These are phyloP conservation scores for Bembecia ichneumoniformis DNA, from an alignment of 2,888 invertebrate species.

Conservation along the genomic window DNA sequence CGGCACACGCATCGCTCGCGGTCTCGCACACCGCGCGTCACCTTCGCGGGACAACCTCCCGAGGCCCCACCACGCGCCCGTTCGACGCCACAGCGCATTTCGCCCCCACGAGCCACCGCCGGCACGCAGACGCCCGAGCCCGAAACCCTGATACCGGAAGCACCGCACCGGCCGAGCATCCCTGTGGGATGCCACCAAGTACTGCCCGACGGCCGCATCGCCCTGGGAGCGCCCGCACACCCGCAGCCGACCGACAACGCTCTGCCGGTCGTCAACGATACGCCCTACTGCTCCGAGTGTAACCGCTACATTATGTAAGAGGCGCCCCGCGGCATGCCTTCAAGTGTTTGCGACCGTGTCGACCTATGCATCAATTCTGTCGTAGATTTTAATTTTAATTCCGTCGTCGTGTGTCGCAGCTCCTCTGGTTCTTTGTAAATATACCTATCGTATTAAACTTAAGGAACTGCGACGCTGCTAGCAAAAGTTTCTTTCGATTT, in stretches of 20 bases:
- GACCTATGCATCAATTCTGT: slow-evolving; percentile 57
- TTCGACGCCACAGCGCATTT: slow-evolving; percentile 31
- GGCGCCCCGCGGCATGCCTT: slow-evolving; percentile 59
- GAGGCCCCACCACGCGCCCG: slow-evolving; percentile 46
- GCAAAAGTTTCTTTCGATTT: background rate
- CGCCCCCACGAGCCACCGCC: slow-evolving; percentile 16
- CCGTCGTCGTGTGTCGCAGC: slow-evolving; percentile 31
- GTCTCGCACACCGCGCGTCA: slow-evolving; percentile 53
- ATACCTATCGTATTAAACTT: background rate
- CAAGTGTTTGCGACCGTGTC: slow-evolving; percentile 71
- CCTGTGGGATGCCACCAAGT: slow-evolving; percentile 70
- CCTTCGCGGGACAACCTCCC: slow-evolving; percentile 43
- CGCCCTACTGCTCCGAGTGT: slow-evolving; percentile 86
- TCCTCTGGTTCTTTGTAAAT: slow-evolving; percentile 14
- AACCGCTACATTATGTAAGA: slow-evolving; percentile 91
- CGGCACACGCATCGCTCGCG: slow-evolving; percentile 61
- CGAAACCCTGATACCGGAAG: slow-evolving; percentile 38
- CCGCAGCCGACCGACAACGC: slow-evolving; percentile 29
- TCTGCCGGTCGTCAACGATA: slow-evolving; percentile 67
- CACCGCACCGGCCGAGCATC: slow-evolving; percentile 63
- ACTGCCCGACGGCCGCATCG: slow-evolving; percentile 64
- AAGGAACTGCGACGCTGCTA: slow-evolving; percentile 20
- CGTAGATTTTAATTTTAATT: slow-evolving; percentile 31
- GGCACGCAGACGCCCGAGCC: slow-evolving; percentile 18
- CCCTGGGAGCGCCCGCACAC: slow-evolving; percentile 46